A percentile compares a stretch with the other conserved stretches of the same genome.
phyloP scores from a whole-genome alignment of 2,113 vertebrate genomes.

The Euleptes europaea region DNA sequence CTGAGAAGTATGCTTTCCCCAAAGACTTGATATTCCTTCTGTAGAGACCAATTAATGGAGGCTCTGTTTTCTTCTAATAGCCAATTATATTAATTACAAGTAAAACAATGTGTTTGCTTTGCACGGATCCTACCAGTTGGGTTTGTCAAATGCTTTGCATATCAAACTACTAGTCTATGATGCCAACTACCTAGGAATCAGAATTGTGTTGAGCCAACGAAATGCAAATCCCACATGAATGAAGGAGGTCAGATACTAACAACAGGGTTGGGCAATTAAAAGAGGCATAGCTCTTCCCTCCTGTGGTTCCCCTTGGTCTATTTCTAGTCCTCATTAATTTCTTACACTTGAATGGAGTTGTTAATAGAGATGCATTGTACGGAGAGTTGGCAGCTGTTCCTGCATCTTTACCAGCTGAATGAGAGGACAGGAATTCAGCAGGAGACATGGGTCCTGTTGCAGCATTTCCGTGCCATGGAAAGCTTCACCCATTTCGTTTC shows the following conservation, averaged over 20 bases:
- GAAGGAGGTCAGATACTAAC: not conserved
- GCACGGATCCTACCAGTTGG: slow-evolving; percentile 37
- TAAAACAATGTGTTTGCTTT: slow-evolving; percentile 59
- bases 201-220: not conserved
- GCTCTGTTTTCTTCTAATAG: slow-evolving; percentile 55
- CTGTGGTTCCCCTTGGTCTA: not conserved
- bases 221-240: not conserved
- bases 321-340: not conserved
- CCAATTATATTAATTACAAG: slow-evolving; percentile 64
- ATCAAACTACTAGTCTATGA: not conserved
- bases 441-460: not conserved
- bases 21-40: slow-evolving; percentile 55
- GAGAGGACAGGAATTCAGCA: not conserved
- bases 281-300: not conserved
- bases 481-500: not conserved
- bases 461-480: not conserved
- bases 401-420: not conserved
- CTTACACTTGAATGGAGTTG: slow-evolving; percentile 24
- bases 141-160: slow-evolving; percentile 32
- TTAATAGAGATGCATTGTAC: not conserved
- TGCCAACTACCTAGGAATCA: not conserved
- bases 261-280: not conserved
- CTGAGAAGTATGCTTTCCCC: slow-evolving; percentile 37
- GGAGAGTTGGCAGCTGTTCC: not conserved
- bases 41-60: slow-evolving; percentile 64